Base-by-base conservation (phyloP, 2,888 invertebrate genomes). In the Sepioteuthis lessoniana region DNA sequence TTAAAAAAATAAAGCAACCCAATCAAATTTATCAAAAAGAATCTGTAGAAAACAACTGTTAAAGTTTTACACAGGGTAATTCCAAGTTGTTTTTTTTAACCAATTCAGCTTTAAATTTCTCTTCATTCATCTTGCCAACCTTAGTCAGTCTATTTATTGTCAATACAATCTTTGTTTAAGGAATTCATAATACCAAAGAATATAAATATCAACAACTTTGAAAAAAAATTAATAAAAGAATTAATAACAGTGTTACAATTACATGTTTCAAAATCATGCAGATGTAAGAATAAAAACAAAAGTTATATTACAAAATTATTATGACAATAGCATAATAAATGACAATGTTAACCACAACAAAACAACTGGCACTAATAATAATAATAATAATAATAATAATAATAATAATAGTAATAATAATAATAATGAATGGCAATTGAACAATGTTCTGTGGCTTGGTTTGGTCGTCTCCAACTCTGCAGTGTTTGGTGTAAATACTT, bases 401-500 rank as follows among this genome's bases (percentile, higher is more conserved):
- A n/a, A 76, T 76, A 76, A n/a, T n/a, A 10, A 13, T 76, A 19
- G 8, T 76, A 10, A n/a, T 76, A 76, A 76, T 76, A 76, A 76
- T 76, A 8, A 76, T 76, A 35, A n/a, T 76, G 16, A 76, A 76
- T 76, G n/a, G n/a, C 76, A 76, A 76, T 5, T n/a, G 35, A 55
- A 55, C 55, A 55, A 55, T 25, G 55, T 55, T 55, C 55, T 76
- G n/a, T 76, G 35, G 76, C n/a, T 76, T 35, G 76, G n/a, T 76
- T 35, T n/a, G n/a, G 5, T n/a, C n/a, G 76, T 76, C 76, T 76
- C 76, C 76, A 76, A 76, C 76, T 76, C 76, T 76, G n/a, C n/a
- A n/a, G n/a, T 76, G 76, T 76, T 76, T 76, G 76, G 76, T 76
- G 76, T 76, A 76, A 76, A 76, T 76, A 76, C 76, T 76, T 76